Percentiles rank a stretch among this genome's conserved stretches.
These are phyloP conservation scores for Anguilla marmorata DNA, from an alignment of 2,797 vertebrate species.

Conservation along the genomic window DNA sequence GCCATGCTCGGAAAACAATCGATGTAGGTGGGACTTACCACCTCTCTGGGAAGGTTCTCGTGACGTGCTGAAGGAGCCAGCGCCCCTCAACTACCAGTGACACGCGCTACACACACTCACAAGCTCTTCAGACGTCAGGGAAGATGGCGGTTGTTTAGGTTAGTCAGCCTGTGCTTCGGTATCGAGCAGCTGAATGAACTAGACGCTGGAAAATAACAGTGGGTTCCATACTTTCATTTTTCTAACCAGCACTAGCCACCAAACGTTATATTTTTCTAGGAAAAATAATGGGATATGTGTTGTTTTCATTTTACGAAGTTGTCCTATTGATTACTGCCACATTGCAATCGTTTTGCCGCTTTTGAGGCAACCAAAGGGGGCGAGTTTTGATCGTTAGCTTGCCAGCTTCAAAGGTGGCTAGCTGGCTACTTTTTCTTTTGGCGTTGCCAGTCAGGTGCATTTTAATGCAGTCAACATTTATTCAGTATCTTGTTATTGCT, in stretches of 20 bases:
- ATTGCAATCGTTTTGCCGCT: constrained; percentile 22
- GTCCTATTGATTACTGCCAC: background rate
- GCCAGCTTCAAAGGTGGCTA: background rate
- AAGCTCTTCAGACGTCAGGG: constrained; percentile 41
- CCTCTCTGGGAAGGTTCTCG: constrained; percentile 44
- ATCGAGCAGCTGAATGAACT: background rate
- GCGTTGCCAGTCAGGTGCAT: background rate
- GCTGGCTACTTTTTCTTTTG: background rate
- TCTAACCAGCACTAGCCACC: background rate
- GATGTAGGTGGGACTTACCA: constrained; percentile 44
- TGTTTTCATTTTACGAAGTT: background rate
- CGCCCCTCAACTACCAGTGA: constrained; percentile 64
- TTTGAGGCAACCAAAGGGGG: constrained; percentile 26
- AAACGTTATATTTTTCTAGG: background rate
- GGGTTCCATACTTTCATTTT: background rate
- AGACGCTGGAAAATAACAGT: background rate
- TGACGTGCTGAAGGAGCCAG: constrained; percentile 69
- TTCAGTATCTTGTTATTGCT: background rate
- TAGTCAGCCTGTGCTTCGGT: background rate
- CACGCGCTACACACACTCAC: constrained; percentile 51
- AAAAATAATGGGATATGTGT: background rate
- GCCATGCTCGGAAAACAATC: background rate
- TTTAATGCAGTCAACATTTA: background rate
- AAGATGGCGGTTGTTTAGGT: constrained; percentile 55
- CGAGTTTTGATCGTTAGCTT: constrained; percentile 24